Conservation (phyloP, 2,797 vertebrate genomes). For the Semaprochilodus insignis region DNA sequence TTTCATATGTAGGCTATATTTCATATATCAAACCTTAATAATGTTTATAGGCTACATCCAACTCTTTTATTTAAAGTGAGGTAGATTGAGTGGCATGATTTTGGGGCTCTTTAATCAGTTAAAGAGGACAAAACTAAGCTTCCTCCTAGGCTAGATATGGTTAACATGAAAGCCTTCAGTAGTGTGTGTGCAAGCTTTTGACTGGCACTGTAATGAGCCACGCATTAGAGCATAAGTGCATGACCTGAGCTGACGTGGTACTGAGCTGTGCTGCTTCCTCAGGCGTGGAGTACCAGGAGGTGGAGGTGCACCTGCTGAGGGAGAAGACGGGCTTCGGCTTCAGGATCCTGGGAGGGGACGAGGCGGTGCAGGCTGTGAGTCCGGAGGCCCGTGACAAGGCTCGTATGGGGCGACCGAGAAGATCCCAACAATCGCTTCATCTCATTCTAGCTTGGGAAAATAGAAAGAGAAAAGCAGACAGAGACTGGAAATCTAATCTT, state of each 20-base stretch:
- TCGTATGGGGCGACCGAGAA: conserved; percentile 84
- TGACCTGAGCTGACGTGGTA: neutral
- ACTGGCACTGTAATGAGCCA: neutral
- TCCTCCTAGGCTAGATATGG: no score
- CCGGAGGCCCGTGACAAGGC: conserved; percentile 86
- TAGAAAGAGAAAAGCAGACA: conserved; percentile 29
- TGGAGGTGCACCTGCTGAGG: conserved; percentile 96
- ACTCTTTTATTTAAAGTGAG: no score
- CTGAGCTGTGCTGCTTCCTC: conserved; percentile 10
- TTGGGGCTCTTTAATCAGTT: no score
- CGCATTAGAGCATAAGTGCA: no score
- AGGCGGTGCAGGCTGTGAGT: conserved; percentile 99
- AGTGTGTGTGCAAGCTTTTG: neutral
- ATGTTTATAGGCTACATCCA: no score
- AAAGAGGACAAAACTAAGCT: neutral
- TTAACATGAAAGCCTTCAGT: neutral
- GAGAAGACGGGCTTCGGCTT: conserved; percentile 99
- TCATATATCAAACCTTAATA: no score
- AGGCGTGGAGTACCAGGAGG: conserved; percentile 96
- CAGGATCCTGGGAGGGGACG: conserved; percentile 98
- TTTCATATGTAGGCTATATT: no score
- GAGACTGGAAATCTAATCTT: conserved; percentile 8
- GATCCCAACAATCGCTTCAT: conserved; percentile 42
- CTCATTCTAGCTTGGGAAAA: conserved; percentile 45
- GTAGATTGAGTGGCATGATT: no score